Conservation (phyloP, 2,797 vertebrate genomes). For the Melanotaenia nigrans region DNA sequence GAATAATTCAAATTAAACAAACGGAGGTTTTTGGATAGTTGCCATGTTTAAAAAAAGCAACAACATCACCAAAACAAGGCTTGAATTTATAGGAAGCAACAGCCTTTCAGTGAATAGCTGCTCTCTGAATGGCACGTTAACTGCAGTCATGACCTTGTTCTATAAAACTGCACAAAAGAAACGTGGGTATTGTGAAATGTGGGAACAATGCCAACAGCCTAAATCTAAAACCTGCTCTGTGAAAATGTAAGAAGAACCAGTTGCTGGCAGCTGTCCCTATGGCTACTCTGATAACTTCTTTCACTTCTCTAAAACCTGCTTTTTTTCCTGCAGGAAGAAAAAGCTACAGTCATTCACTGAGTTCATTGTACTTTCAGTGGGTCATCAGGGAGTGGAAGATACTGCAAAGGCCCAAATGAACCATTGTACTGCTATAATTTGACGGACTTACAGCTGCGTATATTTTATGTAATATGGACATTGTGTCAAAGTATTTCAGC, state of each 20-base stretch:
- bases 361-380: conserved; percentile 17
- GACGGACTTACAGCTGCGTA: conserved; percentile 11
- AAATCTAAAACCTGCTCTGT: conserved; percentile 13
- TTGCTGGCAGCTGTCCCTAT: conserved; percentile 13
- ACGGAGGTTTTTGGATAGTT: not conserved
- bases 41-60: not conserved
- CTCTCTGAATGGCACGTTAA: conserved; percentile 47
- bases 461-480: conserved; percentile 15
- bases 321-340: conserved; percentile 14
- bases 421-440: conserved; percentile 23
- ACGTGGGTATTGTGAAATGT: conserved; percentile 15
- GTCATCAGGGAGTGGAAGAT: conserved; percentile 24
- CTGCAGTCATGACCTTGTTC: conserved; percentile 50
- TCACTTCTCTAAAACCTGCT: conserved; percentile 4
- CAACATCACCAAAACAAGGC: not conserved
- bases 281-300: conserved; percentile 18
- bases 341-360: conserved; percentile 12
- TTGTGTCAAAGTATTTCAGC: conserved; percentile 12
- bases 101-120: conserved; percentile 14
- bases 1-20: conserved; percentile 22
- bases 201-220: conserved; percentile 16
- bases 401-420: conserved; percentile 38
- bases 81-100: conserved; percentile 10
- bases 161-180: conserved; percentile 19
- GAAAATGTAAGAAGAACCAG: conserved; percentile 20